A percentile compares a stretch with the other conserved stretches of the same genome.
Evolutionary conservation across 2,113 vertebrate species (phyloP).

Genomic region (Seriola rivoliana): DNA sequence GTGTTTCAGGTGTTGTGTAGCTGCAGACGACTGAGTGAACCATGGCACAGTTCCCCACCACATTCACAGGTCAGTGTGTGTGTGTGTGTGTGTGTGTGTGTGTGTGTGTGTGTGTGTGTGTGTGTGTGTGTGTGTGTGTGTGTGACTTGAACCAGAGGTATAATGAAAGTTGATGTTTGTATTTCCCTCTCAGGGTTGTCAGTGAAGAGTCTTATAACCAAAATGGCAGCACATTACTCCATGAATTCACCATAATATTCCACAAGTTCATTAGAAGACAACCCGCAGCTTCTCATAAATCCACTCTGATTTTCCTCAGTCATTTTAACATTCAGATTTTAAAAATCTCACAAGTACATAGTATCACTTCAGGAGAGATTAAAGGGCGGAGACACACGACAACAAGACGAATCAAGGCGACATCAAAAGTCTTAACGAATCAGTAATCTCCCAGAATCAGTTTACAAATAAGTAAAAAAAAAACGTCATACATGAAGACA

Average conservation of each 20-base stretch:
- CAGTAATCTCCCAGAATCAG: background rate
- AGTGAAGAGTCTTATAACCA: background rate
- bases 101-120: background rate
- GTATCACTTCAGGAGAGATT: background rate
- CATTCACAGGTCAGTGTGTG: conserved; percentile 94
- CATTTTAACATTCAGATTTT: too few relatives aligned
- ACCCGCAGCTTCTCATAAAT: background rate
- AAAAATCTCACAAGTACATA: background rate
- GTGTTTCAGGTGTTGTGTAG: conserved; percentile 78
- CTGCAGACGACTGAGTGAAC: conserved; percentile 87
- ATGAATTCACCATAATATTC: background rate
- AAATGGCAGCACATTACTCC: background rate
- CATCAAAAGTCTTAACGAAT: background rate
- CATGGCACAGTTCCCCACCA: conserved; percentile 98
- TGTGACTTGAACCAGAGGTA: background rate
- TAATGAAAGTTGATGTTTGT: background rate
- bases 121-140: conserved; percentile 51
- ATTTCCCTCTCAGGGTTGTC: background rate
- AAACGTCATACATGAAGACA: background rate
- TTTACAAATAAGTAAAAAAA: background rate
- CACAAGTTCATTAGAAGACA: background rate
- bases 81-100: conserved; percentile 39
- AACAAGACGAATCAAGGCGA: background rate
- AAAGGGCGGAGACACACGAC: background rate
- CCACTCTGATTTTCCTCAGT: background rate